A percentile compares a stretch with the other conserved stretches of the same genome.
phyloP scores from a whole-genome alignment of 2,888 invertebrate species.

The Agriopis aurantiaria region DNA sequence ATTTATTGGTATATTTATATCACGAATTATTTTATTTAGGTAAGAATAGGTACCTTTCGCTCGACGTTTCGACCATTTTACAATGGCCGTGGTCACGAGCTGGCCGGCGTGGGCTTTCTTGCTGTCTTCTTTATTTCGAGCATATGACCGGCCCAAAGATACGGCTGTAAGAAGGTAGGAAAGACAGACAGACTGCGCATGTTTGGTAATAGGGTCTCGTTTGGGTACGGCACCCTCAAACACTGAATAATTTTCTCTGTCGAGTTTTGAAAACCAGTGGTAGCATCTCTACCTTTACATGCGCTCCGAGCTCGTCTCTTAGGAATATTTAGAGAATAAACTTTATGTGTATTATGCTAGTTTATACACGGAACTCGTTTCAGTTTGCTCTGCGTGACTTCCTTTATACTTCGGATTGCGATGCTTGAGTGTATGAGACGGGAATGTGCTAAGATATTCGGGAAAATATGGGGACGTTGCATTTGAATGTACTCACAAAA shows the following conservation, averaged over 20 bases:
- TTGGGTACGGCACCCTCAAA: too few relatives aligned
- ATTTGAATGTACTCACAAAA: neutral
- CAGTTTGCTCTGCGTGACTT: slow-evolving; percentile 63
- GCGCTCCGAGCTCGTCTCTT: slow-evolving; percentile 63
- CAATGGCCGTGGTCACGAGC: too few relatives aligned
- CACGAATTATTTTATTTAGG: too few relatives aligned
- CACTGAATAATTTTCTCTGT: neutral
- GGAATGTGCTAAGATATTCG: slow-evolving; percentile 33
- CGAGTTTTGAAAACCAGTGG: slow-evolving; percentile 46
- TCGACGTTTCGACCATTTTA: too few relatives aligned
- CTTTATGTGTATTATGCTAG: slow-evolving; percentile 76
- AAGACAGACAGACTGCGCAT: too few relatives aligned
- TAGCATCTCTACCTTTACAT: slow-evolving; percentile 59
- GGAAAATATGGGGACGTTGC: slow-evolving; percentile 14
- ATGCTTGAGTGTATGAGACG: slow-evolving; percentile 34
- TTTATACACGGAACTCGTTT: slow-evolving; percentile 73
- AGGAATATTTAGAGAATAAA: slow-evolving; percentile 84
- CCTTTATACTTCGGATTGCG: slow-evolving; percentile 60
- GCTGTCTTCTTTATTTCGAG: too few relatives aligned
- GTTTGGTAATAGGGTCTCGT: too few relatives aligned
- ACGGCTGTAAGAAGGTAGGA: too few relatives aligned
- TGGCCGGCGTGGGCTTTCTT: too few relatives aligned
- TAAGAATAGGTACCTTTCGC: too few relatives aligned
- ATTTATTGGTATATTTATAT: too few relatives aligned
- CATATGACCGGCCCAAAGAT: too few relatives aligned